Evolutionary conservation across 2,888 invertebrate species (phyloP).

Genomic region (Actias luna): DNA sequence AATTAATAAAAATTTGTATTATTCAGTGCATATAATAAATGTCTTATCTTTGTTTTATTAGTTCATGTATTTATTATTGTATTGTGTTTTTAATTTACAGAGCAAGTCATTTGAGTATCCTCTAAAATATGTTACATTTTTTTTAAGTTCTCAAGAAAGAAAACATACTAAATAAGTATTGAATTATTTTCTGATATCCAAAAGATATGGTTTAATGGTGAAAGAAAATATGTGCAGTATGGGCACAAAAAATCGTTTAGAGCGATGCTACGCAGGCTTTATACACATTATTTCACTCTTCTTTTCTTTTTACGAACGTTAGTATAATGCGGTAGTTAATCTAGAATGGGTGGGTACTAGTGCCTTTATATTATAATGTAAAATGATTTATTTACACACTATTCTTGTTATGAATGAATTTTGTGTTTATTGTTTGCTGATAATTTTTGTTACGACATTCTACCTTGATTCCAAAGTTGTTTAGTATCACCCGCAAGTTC

Average conservation of each 20-base stretch:
- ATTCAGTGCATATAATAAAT: too few relatives aligned
- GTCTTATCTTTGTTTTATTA: too few relatives aligned
- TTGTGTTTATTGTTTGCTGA: too few relatives aligned
- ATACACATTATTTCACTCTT: neutral
- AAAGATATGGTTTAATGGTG: constrained; percentile 42
- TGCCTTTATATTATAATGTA: too few relatives aligned
- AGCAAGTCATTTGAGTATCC: neutral
- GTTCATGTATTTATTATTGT: too few relatives aligned
- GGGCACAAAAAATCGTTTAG: constrained; percentile 12
- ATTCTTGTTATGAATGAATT: too few relatives aligned
- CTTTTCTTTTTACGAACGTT: neutral
- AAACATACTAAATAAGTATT: constrained; percentile 34
- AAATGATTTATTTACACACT: too few relatives aligned
- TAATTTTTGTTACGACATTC: too few relatives aligned
- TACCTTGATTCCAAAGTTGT: too few relatives aligned
- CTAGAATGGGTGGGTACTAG: too few relatives aligned
- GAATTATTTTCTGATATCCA: constrained; percentile 47
- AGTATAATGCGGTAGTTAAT: neutral
- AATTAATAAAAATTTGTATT: too few relatives aligned
- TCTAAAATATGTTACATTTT: neutral
- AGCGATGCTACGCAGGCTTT: neutral
- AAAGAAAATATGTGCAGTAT: constrained; percentile 33
- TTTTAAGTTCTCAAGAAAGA: neutral
- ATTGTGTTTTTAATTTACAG: neutral
- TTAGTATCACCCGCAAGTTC: too few relatives aligned